Evolutionary conservation across 2,888 invertebrate genomes (phyloP).

Genomic region (Philhelius pedissequus): DNA sequence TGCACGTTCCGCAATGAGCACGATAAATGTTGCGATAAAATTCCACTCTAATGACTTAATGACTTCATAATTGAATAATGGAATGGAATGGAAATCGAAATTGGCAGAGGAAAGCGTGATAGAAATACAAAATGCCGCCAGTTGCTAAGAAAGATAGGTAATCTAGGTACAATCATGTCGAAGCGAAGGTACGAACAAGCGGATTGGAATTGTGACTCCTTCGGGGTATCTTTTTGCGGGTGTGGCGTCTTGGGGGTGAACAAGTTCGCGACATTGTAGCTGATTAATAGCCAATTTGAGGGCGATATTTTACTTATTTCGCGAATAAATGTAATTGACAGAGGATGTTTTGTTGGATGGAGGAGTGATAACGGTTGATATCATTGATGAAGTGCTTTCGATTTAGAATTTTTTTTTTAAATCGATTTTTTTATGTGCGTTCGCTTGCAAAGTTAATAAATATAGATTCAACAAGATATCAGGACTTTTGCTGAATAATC

Average conservation of each 20-base stretch:
- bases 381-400: constrained; percentile 31
- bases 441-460: neutral
- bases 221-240: neutral
- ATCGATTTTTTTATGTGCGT: neutral
- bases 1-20: constrained; percentile 61
- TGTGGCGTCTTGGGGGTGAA: neutral
- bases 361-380: neutral
- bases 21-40: constrained; percentile 68
- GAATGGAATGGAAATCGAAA: constrained; percentile 67
- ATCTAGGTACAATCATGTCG: neutral
- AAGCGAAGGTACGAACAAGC: constrained; percentile 1
- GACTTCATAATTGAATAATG: constrained; percentile 69
- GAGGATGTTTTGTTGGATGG: neutral
- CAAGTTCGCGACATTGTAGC: constrained; percentile 35
- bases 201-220: neutral
- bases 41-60: constrained; percentile 69
- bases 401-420: neutral
- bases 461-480: neutral
- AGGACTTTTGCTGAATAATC: neutral
- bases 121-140: constrained; percentile 22
- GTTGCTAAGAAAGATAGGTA: neutral
- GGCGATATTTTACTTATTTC: constrained; percentile 54
- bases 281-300: constrained; percentile 60
- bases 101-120: constrained; percentile 63
- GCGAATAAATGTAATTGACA: constrained; percentile 44